Evolutionary conservation across 2,888 invertebrate genomes (phyloP).

Genomic region (Cephus runcator): DNA sequence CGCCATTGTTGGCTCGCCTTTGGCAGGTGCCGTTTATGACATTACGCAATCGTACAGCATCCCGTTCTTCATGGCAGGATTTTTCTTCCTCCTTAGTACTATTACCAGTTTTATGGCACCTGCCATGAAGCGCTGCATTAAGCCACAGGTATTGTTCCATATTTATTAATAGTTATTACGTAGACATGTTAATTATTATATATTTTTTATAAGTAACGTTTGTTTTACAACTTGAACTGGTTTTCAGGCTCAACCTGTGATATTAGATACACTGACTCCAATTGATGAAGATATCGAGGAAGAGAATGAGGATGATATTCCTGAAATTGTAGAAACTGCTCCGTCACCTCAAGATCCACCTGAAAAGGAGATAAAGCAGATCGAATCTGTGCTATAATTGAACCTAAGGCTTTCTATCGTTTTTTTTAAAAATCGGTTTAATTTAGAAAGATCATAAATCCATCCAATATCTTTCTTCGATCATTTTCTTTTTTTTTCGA

Average conservation of each 20-base stretch:
- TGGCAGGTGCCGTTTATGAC: slow-evolving; percentile 91
- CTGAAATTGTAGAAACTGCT: slow-evolving; percentile 82
- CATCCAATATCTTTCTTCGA: neutral
- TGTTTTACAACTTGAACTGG: neutral
- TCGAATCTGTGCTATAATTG: slow-evolving; percentile 78
- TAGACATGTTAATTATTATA: neutral
- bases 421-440: neutral
- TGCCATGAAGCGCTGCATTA: slow-evolving; percentile 71
- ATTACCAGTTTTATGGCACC: slow-evolving; percentile 87
- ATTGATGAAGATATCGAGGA: slow-evolving; percentile 81
- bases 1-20: slow-evolving; percentile 85
- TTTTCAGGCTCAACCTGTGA: slow-evolving; percentile 71
- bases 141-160: slow-evolving; percentile 50
- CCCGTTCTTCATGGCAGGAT: slow-evolving; percentile 93
- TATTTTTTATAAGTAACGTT: neutral
- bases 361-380: slow-evolving; percentile 73
- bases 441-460: neutral
- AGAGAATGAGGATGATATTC: slow-evolving; percentile 78
- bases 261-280: slow-evolving; percentile 80
- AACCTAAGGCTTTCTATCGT: slow-evolving; percentile 7
- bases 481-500: neutral
- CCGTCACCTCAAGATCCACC: slow-evolving; percentile 67
- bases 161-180: neutral
- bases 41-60: slow-evolving; percentile 85
- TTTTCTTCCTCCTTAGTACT: slow-evolving; percentile 86